A percentile compares a stretch with the other conserved stretches of the same genome.
These are phyloP conservation scores for Cynodonichthys magdalenae DNA, from an alignment of 2,797 vertebrate genomes.

Conservation along the genomic window DNA sequence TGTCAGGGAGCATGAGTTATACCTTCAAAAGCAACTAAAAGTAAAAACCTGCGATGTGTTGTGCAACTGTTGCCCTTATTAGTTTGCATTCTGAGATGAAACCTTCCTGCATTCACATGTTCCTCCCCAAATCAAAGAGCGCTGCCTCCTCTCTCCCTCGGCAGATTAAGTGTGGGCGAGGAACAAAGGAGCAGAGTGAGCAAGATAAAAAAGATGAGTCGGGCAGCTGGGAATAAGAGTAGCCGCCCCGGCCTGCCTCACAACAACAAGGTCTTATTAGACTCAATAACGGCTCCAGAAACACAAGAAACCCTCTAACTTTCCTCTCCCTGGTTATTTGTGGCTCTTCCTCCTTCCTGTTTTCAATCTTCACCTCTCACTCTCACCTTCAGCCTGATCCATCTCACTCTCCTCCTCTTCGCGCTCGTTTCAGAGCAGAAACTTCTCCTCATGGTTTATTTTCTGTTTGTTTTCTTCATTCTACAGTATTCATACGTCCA, in stretches of 20 bases:
- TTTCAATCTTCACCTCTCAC: background rate
- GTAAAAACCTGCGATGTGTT: fast-evolving
- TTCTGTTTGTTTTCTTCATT: too few species aligned
- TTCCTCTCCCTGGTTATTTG: conserved; percentile 20
- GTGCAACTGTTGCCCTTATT: background rate
- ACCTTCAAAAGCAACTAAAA: background rate
- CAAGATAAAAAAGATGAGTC: conserved; percentile 29
- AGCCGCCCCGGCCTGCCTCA: conserved; percentile 20
- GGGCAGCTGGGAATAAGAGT: conserved; percentile 38
- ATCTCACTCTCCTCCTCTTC: conserved; percentile 19
- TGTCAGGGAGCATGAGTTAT: background rate
- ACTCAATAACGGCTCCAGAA: conserved; percentile 55
- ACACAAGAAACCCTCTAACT: conserved; percentile 40
- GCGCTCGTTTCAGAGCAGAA: conserved; percentile 15
- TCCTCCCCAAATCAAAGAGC: conserved; percentile 32
- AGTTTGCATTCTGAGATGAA: conserved; percentile 19
- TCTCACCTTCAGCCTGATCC: conserved; percentile 23
- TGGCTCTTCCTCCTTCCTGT: conserved; percentile 6
- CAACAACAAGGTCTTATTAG: conserved; percentile 57
- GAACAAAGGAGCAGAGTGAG: conserved; percentile 39
- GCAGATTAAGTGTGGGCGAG: conserved; percentile 55
- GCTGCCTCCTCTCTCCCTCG: conserved; percentile 15
- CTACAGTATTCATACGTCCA: too few species aligned
- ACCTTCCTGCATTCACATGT: conserved; percentile 13
- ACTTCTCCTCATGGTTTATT: background rate